Percentiles rank a stretch among this genome's conserved stretches.
Conservation (phyloP, 2,797 vertebrate genomes). For the Ciconia nigra region DNA sequence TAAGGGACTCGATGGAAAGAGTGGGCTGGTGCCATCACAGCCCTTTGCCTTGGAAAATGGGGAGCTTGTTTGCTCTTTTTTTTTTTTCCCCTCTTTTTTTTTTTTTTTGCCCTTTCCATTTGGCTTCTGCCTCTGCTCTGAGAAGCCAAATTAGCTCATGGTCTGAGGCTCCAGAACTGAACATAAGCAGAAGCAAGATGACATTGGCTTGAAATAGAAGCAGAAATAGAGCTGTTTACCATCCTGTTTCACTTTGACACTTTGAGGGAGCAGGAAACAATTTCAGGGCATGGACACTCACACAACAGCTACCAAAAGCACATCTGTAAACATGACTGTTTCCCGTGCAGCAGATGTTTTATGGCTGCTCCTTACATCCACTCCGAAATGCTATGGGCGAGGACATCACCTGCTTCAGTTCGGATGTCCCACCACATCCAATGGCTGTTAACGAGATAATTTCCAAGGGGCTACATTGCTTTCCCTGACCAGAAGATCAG, state of each 20-base stretch:
- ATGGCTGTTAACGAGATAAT: fast-evolving
- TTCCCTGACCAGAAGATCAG: background rate
- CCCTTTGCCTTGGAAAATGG: background rate
- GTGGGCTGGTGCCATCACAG: background rate
- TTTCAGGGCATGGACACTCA: background rate
- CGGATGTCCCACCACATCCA: background rate
- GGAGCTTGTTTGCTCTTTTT: background rate
- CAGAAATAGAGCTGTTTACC: background rate
- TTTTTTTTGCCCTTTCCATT: background rate
- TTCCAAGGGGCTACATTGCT: background rate
- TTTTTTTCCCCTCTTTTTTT: background rate
- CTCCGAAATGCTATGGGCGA: fast-evolving
- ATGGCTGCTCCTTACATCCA: background rate
- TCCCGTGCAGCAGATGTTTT: background rate
- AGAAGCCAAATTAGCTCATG: constrained; percentile 59
- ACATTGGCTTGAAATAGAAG: background rate
- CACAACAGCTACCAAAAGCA: background rate
- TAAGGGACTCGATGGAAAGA: background rate
- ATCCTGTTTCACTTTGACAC: background rate
- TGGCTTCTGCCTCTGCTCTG: background rate
- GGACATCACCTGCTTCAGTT: background rate
- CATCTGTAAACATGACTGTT: background rate
- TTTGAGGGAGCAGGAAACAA: background rate
- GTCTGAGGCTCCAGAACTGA: constrained; percentile 33
- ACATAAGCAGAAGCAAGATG: background rate